Evolutionary conservation across 2,797 vertebrate genomes (phyloP).

Genomic region (Sylvilagus floridanus): DNA sequence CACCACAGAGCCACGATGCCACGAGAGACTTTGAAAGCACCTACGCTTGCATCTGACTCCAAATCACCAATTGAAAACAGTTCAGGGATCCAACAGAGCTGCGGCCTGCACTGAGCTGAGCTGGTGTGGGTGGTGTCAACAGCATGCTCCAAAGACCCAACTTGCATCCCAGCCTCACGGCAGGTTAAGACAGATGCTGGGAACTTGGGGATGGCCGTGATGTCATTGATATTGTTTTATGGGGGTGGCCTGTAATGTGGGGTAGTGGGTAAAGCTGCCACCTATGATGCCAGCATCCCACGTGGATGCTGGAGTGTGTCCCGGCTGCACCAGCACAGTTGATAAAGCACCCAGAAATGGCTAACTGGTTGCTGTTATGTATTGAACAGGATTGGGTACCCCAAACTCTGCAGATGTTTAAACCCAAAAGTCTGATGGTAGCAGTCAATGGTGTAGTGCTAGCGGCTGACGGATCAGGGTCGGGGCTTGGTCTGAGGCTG

Average conservation of each 20-base stretch:
- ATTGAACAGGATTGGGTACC: too few relatives aligned
- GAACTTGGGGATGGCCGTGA: accelerated
- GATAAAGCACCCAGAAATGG: background rate
- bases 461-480: too few relatives aligned
- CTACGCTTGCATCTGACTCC: background rate
- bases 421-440: too few relatives aligned
- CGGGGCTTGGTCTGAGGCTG: too few relatives aligned
- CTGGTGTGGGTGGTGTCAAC: background rate
- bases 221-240: background rate
- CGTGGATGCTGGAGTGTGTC: too few relatives aligned
- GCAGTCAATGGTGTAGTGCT: too few relatives aligned
- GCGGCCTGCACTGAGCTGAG: background rate
- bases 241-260: background rate
- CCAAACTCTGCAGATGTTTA: too few relatives aligned
- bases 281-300: too few relatives aligned
- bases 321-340: background rate
- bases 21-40: background rate
- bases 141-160: background rate
- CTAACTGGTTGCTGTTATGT: background rate
- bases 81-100: background rate
- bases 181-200: background rate
- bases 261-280: background rate
- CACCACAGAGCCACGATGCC: background rate
- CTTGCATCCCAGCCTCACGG: background rate
- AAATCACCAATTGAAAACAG: background rate